Conservation (phyloP, 1,140 invertebrate genomes). For the Manduca sexta region DNA sequence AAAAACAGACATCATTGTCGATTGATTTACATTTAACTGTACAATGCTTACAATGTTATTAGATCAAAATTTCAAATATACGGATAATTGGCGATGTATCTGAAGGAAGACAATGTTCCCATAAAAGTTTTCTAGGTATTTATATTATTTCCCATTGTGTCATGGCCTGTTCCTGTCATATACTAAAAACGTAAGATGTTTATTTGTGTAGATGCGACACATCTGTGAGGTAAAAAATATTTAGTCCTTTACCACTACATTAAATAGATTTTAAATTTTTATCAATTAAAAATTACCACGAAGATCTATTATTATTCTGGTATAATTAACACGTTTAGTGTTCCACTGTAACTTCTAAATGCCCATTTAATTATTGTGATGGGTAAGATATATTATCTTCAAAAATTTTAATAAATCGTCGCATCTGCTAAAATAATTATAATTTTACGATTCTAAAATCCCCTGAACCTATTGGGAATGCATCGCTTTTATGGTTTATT, state of each 20-base stretch:
- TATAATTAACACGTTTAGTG: no score
- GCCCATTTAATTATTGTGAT: no score
- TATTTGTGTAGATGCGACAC: constrained; percentile 1
- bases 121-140: constrained; percentile 36
- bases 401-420: background rate
- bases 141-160: constrained; percentile 42
- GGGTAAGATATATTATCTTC: no score
- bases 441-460: constrained; percentile 14
- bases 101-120: constrained; percentile 20
- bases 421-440: constrained; percentile 1
- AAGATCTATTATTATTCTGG: no score
- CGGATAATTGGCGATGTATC: constrained; percentile 32
- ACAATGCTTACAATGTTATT: constrained; percentile 21
- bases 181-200: constrained; percentile 5
- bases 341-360: no score
- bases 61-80: constrained; percentile 25
- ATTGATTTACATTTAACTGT: background rate
- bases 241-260: no score
- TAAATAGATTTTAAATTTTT: no score
- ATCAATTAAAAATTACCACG: no score
- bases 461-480: constrained; percentile 33
- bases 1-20: background rate
- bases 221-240: no score
- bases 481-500: constrained; percentile 45
- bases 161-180: constrained; percentile 58